phyloP scores from a whole-genome alignment of 1,140 invertebrate genomes.

The Drosophila varians region DNA sequence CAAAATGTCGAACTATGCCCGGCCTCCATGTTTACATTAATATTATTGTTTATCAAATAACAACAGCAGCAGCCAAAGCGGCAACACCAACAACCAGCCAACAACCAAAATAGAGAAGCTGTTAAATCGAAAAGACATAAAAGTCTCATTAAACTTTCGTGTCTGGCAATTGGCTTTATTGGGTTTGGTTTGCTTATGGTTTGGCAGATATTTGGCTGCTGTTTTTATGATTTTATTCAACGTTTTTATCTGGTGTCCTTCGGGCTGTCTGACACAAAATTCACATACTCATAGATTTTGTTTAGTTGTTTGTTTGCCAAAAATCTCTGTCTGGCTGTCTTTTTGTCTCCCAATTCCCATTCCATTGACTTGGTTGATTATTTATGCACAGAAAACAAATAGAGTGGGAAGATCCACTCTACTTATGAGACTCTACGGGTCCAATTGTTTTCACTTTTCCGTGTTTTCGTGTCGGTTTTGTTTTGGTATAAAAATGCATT shows the following conservation, averaged over 20 bases:
- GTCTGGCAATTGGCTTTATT: constrained; percentile 47
- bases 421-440: constrained; percentile 17
- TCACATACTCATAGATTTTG: constrained; percentile 48
- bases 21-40: constrained; percentile 44
- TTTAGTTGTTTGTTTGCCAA: constrained; percentile 64
- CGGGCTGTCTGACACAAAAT: constrained; percentile 34
- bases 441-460: constrained; percentile 59
- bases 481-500: constrained; percentile 19
- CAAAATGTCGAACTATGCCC: constrained; percentile 45
- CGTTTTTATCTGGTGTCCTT: constrained; percentile 59
- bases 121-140: constrained; percentile 64
- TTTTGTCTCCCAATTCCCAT: not conserved
- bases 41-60: constrained; percentile 61
- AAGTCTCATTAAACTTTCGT: constrained; percentile 67
- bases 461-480: constrained; percentile 2
- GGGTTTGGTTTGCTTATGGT: constrained; percentile 22
- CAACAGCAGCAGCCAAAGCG: constrained; percentile 16
- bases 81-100: constrained; percentile 12
- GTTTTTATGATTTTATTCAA: constrained; percentile 58
- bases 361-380: constrained; percentile 40
- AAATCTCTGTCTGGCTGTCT: constrained; percentile 26
- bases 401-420: constrained; percentile 1
- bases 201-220: constrained; percentile 13
- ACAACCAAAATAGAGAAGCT: constrained; percentile 32
- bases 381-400: constrained; percentile 66